These are phyloP conservation scores for Pheosia tremula DNA, from an alignment of 2,888 invertebrate species.

Conservation along the genomic window DNA sequence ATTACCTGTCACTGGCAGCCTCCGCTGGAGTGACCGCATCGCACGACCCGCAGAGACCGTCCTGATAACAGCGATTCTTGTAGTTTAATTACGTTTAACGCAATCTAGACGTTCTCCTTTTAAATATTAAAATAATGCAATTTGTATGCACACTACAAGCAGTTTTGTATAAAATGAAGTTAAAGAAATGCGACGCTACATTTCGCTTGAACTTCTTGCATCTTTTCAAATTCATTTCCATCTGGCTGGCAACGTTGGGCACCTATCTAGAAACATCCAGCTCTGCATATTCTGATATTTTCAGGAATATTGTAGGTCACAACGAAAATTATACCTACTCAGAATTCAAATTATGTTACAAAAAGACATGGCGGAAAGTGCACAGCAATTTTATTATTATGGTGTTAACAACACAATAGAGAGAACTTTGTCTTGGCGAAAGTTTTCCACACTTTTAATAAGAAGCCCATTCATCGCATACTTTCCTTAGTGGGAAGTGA, in stretches of 20 bases:
- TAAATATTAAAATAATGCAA: too few species aligned
- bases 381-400: conserved; percentile 49
- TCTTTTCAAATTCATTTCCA: neutral
- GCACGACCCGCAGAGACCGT: conserved; percentile 54
- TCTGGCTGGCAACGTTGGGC: neutral
- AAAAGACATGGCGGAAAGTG: conserved; percentile 30
- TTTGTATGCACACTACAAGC: neutral
- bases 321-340: conserved; percentile 6
- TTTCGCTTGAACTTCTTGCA: neutral
- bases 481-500: conserved; percentile 63
- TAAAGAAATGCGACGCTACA: neutral
- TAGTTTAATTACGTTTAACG: conserved; percentile 13
- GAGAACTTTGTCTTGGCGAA: conserved; percentile 67
- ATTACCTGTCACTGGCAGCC: conserved; percentile 81
- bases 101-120: neutral
- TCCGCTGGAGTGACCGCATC: conserved; percentile 68
- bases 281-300: neutral
- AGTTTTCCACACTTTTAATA: conserved; percentile 78
- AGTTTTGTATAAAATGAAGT: neutral
- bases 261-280: neutral
- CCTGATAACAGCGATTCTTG: conserved; percentile 27
- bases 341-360: conserved; percentile 20
- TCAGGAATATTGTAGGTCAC: conserved; percentile 6
- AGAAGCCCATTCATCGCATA: conserved; percentile 77
- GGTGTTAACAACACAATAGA: conserved; percentile 58